Base-by-base conservation (phyloP, 2,113 vertebrate genomes). In the Porphyrio hochstetteri region DNA sequence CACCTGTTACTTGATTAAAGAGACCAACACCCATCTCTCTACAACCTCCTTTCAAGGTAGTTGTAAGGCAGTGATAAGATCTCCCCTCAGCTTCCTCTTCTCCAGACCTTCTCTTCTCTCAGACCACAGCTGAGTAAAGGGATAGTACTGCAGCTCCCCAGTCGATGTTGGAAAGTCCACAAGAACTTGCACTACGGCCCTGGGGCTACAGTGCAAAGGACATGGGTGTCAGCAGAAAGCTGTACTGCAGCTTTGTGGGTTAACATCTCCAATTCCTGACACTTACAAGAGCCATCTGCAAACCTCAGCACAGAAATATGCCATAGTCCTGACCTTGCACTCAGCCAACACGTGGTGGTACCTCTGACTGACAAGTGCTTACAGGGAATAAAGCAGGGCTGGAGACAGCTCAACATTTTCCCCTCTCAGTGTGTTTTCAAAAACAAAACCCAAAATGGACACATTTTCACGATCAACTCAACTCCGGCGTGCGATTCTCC, bases 91-190 rank as follows among this genome's bases (percentile, higher is more conserved):
- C 42, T 16, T 44, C 42, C 44, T 46, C 17, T 46, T 18, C 44
- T 46, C 44, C 17, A 46, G 44, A 17, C 44, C 44, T 44, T 44
- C 44, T 44, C 44, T 44, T 16, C 42, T 44, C 6, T 44, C 74
- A 67, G 70, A 74, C 36, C 0, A 1, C 4, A 11, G 42, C 46
- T 31, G 46, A 91, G 63, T 7, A 64, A 10, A 78, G 40, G 3
- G 5, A 44, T 24, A 1, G 4, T 7, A 35, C 4, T 4, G 6
- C 50, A 46, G 67, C 28, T 61, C 33, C 25, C 1, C 13, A 0
- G 11, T 8, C 8, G 14, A 16, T 5, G 2, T 2, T 6, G 0
- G 18, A 5, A 67, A 60, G 6, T 10, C 25, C 61, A 11, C 38
- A 19, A 44, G 75, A 53, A 75, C 38, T 10, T 50, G 16, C 4